These are phyloP conservation scores for Nannobrachium achirus DNA, from an alignment of 2,113 vertebrate genomes.

Conservation along the genomic window DNA sequence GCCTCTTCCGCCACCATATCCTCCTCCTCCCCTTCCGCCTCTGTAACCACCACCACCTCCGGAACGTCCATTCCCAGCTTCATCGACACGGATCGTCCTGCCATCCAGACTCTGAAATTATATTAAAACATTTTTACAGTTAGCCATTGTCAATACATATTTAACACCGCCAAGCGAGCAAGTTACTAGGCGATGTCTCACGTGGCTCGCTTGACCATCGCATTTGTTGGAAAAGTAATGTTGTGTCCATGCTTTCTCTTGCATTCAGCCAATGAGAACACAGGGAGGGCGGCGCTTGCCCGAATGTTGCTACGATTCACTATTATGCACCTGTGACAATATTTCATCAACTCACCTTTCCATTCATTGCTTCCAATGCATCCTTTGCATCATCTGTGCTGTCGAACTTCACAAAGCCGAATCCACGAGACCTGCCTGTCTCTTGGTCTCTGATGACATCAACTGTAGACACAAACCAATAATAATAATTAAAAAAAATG, in stretches of 20 bases:
- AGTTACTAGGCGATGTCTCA: no score
- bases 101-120: conserved; percentile 88
- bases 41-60: conserved; percentile 83
- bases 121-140: neutral
- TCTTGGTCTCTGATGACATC: conserved; percentile 97
- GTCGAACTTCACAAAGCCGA: conserved; percentile 97
- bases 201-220: no score
- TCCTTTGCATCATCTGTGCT: conserved; percentile 96
- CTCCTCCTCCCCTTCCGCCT: conserved; percentile 65
- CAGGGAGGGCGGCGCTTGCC: no score
- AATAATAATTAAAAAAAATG: no score
- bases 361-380: conserved; percentile 95
- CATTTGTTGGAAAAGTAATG: no score
- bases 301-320: no score
- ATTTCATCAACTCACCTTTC: conserved; percentile 83
- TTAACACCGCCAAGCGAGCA: no score
- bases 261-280: no score
- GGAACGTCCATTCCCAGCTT: conserved; percentile 88
- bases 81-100: conserved; percentile 92
- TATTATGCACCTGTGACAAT: neutral
- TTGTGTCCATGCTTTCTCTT: no score
- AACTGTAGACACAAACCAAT: conserved; percentile 71
- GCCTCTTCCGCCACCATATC: conserved; percentile 82
- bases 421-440: conserved; percentile 91
- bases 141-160: no score